A percentile compares a stretch with the other conserved stretches of the same genome.
These are phyloP conservation scores for Venustaconcha ellipsiformis DNA, from an alignment of 1,140 invertebrate species.

Conservation along the genomic window DNA sequence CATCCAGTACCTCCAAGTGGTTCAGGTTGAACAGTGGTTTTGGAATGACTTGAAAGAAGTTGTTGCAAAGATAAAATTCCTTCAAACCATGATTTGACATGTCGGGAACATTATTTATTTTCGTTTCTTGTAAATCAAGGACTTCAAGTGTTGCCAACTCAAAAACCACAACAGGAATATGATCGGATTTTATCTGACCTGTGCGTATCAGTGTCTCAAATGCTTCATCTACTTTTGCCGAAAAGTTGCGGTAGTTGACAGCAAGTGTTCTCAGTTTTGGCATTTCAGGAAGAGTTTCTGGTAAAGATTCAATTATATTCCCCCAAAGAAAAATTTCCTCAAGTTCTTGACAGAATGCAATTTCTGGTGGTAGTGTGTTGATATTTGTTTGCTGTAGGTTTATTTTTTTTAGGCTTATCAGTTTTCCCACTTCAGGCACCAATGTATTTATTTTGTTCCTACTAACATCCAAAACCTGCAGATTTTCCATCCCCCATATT, in stretches of 20 bases:
- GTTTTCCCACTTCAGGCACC: slow-evolving; percentile 65
- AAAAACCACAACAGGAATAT: slow-evolving; percentile 67
- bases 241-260: slow-evolving; percentile 66
- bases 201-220: slow-evolving; percentile 58
- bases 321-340: slow-evolving; percentile 66
- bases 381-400: slow-evolving; percentile 67
- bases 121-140: slow-evolving; percentile 65
- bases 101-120: slow-evolving; percentile 66
- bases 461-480: slow-evolving; percentile 62
- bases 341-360: slow-evolving; percentile 67
- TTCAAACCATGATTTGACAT: slow-evolving; percentile 53
- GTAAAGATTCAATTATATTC: slow-evolving; percentile 66
- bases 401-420: slow-evolving; percentile 56
- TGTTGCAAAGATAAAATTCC: slow-evolving; percentile 62
- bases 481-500: slow-evolving; percentile 57
- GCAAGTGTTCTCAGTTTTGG: slow-evolving; percentile 57
- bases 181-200: slow-evolving; percentile 68
- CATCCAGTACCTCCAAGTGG: slow-evolving; percentile 56
- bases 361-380: slow-evolving; percentile 65
- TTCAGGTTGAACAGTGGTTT: slow-evolving; percentile 52
- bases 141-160: slow-evolving; percentile 62
- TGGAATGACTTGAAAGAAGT: slow-evolving; percentile 64
- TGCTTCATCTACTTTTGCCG: slow-evolving; percentile 62
- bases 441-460: slow-evolving; percentile 66
- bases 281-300: slow-evolving; percentile 65